Conservation (phyloP, 2,113 vertebrate species). For the Indri indri region DNA sequence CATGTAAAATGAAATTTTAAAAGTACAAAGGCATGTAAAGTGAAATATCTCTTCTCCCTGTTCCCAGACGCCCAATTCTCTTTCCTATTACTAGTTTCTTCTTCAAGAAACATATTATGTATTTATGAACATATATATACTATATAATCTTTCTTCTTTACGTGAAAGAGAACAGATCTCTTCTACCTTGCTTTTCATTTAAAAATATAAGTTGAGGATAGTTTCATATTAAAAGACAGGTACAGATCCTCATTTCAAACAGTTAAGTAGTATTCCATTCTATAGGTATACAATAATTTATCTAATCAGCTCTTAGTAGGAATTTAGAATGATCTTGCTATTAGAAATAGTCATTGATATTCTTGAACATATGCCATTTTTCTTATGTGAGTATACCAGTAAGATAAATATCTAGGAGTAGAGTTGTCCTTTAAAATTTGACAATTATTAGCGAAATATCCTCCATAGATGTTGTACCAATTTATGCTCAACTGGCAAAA, state of each 20-base stretch:
- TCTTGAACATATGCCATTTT: background rate
- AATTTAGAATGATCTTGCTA: conserved; percentile 30
- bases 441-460: background rate
- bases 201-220: background rate
- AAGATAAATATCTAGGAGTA: background rate
- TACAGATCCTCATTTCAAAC: background rate
- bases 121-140: background rate
- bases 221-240: background rate
- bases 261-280: background rate
- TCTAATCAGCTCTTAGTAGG: background rate
- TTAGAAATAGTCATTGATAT: background rate
- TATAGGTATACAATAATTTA: background rate
- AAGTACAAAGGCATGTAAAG: no score
- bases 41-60: background rate
- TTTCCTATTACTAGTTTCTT: background rate
- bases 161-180: background rate
- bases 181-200: background rate
- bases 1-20: no score
- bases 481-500: no score
- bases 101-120: background rate
- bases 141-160: background rate
- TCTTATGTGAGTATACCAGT: background rate
- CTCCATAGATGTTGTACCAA: background rate
- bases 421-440: background rate
- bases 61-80: background rate